phyloP scores from a whole-genome alignment of 1,140 invertebrate species.

The Diploscapter pachys region DNA sequence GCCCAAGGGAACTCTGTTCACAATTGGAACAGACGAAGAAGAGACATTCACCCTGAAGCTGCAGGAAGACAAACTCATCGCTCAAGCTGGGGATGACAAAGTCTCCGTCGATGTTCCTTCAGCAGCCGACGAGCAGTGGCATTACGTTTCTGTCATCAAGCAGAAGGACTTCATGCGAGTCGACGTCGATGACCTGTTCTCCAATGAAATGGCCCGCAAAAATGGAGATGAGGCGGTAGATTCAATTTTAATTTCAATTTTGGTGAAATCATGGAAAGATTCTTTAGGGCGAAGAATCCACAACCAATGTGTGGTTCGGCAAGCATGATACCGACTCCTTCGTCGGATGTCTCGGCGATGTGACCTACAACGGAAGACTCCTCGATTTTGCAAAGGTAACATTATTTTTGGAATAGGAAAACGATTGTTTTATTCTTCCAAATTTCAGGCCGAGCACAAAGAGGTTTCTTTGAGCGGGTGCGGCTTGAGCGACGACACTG shows the following conservation, averaged over 20 bases:
- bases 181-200: slow-evolving; percentile 75
- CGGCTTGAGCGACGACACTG: slow-evolving; percentile 53
- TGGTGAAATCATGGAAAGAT: slow-evolving; percentile 1
- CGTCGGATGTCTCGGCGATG: slow-evolving; percentile 79
- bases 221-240: slow-evolving; percentile 10
- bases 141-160: slow-evolving; percentile 79
- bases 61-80: slow-evolving; percentile 71
- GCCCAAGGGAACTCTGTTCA: slow-evolving; percentile 70
- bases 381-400: slow-evolving; percentile 76
- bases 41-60: slow-evolving; percentile 70
- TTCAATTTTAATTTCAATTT: not conserved
- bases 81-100: slow-evolving; percentile 58
- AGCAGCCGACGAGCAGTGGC: slow-evolving; percentile 79
- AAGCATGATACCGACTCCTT: slow-evolving; percentile 62
- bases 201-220: slow-evolving; percentile 50
- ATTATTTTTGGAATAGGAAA: slow-evolving; percentile 41
- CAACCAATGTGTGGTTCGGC: slow-evolving; percentile 28
- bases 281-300: slow-evolving; percentile 1
- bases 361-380: slow-evolving; percentile 75
- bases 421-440: not conserved
- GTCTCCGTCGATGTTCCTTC: slow-evolving; percentile 63
- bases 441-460: slow-evolving; percentile 40
- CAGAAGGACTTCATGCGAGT: slow-evolving; percentile 67
- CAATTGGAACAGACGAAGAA: slow-evolving; percentile 69
- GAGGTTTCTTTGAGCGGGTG: slow-evolving; percentile 68